These are phyloP conservation scores for Notechis scutatus DNA, from an alignment of 2,113 vertebrate genomes.

Conservation along the genomic window DNA sequence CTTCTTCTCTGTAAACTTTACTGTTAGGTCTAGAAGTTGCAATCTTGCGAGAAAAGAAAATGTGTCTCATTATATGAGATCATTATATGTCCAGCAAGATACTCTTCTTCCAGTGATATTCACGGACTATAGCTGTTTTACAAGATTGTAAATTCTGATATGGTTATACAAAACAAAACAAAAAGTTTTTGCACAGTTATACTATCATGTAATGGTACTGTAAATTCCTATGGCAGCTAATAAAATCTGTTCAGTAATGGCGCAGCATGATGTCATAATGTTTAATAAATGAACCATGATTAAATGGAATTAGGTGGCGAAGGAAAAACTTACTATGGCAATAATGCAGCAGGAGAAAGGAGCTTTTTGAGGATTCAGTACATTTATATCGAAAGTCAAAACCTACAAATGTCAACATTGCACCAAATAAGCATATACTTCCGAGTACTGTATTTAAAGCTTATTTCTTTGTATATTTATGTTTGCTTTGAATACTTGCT, in stretches of 20 bases:
- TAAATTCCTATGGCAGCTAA: neutral
- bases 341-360: neutral
- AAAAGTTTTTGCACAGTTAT: neutral
- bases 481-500: slow-evolving; percentile 36
- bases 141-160: neutral
- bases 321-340: neutral
- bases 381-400: neutral
- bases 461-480: slow-evolving; percentile 21
- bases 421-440: neutral
- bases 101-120: neutral
- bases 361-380: neutral
- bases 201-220: neutral
- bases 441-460: slow-evolving; percentile 28
- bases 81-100: neutral
- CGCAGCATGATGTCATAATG: neutral
- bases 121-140: neutral
- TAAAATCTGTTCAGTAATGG: neutral
- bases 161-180: neutral
- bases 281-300: neutral
- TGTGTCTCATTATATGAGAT: neutral
- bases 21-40: neutral
- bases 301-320: neutral
- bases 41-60: neutral
- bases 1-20: neutral
- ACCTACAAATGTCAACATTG: neutral